phyloP scores from a whole-genome alignment of 2,888 invertebrate species.

The Stratiomys singularior region DNA sequence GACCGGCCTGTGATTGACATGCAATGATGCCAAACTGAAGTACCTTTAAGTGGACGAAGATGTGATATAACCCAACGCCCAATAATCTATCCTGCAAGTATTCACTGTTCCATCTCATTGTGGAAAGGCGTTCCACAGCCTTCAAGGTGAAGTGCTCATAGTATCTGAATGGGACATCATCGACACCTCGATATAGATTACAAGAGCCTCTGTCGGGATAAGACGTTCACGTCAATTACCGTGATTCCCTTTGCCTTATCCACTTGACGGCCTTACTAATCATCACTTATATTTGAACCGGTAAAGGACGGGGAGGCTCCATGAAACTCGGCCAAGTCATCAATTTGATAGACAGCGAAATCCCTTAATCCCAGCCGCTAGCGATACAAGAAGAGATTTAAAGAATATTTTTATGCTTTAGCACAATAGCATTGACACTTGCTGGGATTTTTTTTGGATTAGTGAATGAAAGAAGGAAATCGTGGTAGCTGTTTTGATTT shows the following conservation, averaged over 20 bases:
- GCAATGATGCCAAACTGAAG: conserved; percentile 38
- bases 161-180: conserved; percentile 31
- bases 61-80: conserved; percentile 10
- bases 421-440: background rate
- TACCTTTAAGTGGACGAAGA: conserved; percentile 22
- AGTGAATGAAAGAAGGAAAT: too few species aligned
- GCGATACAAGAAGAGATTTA: conserved; percentile 26
- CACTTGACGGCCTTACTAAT: conserved; percentile 42
- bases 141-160: background rate
- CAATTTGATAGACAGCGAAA: conserved; percentile 33
- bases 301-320: conserved; percentile 13
- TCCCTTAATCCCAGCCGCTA: conserved; percentile 39
- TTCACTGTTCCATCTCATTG: background rate
- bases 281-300: conserved; percentile 11
- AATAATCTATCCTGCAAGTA: conserved; percentile 16
- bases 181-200: conserved; percentile 21
- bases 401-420: background rate
- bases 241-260: conserved; percentile 37
- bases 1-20: conserved; percentile 47
- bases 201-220: conserved; percentile 9
- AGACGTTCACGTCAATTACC: conserved; percentile 43
- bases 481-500: too few species aligned
- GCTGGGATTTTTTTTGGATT: conserved; percentile 17
- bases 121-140: background rate
- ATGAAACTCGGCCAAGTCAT: conserved; percentile 42